A percentile compares a stretch with the other conserved stretches of the same genome.
Evolutionary conservation across 2,888 invertebrate genomes (phyloP).

Genomic region (Meghimatium bilineatum): DNA sequence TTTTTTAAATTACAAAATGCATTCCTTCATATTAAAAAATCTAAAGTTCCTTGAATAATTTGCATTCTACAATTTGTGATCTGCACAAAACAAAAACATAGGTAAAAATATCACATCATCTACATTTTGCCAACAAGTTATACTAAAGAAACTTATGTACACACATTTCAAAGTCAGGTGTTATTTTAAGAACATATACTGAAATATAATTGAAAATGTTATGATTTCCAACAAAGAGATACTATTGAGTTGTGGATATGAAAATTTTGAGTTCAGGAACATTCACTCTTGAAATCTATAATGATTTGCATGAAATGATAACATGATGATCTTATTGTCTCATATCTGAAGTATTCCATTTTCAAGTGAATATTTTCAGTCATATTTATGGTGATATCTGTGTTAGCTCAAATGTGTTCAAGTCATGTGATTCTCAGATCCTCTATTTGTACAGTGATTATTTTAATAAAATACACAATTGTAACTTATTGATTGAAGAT

Average conservation of each 20-base stretch:
- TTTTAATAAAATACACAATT: background rate
- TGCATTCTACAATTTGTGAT: too few species aligned
- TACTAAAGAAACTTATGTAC: too few species aligned
- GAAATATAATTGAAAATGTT: background rate
- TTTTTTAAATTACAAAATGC: background rate
- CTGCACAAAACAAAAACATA: background rate
- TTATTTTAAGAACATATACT: too few species aligned
- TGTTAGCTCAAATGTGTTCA: slow-evolving; percentile 8
- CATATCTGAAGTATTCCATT: background rate
- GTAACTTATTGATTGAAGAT: background rate
- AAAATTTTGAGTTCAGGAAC: background rate
- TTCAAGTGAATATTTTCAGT: background rate
- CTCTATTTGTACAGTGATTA: background rate
- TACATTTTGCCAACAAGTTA: too few species aligned
- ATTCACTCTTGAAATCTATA: background rate
- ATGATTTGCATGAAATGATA: background rate
- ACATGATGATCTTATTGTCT: background rate
- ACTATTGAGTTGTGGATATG: background rate
- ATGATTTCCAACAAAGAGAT: background rate
- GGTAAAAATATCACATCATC: background rate
- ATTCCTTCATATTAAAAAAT: too few species aligned
- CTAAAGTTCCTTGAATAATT: too few species aligned
- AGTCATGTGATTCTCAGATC: background rate
- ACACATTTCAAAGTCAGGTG: too few species aligned
- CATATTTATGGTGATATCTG: background rate